Evolutionary conservation across 1,140 invertebrate species (phyloP).

Genomic region (Lepidurus arcticus): DNA sequence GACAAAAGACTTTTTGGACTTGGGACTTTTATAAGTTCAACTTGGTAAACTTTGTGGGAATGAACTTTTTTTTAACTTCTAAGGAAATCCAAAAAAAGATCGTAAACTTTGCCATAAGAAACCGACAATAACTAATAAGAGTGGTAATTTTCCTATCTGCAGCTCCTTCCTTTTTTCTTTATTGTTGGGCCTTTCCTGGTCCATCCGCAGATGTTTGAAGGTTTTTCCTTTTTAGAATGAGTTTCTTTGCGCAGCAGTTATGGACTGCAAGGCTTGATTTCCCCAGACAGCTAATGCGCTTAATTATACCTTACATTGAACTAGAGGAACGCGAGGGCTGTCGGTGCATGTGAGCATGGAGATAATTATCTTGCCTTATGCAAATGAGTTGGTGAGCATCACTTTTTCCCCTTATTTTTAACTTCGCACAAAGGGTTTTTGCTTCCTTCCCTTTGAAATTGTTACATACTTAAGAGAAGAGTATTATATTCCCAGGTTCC

Average conservation of each 20-base stretch:
- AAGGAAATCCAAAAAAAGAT: not conserved
- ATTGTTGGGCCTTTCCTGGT: not conserved
- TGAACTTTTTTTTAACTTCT: not conserved
- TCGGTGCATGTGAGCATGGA: constrained; percentile 14
- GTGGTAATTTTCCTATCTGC: constrained; percentile 21
- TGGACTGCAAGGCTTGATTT: constrained; percentile 2
- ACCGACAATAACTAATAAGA: constrained; percentile 19
- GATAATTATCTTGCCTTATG: constrained; percentile 19
- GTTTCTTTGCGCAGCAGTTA: constrained; percentile 16
- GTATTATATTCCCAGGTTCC: not conserved
- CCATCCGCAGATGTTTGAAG: constrained; percentile 4
- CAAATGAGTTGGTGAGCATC: constrained; percentile 3
- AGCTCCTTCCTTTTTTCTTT: constrained; percentile 3
- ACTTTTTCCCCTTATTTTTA: not conserved
- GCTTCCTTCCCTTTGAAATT: not conserved
- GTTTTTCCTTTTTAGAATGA: constrained; percentile 20
- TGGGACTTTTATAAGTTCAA: constrained; percentile 12
- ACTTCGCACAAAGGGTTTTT: constrained; percentile 1
- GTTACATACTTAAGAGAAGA: not conserved
- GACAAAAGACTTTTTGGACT: constrained; percentile 19
- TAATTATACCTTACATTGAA: constrained; percentile 22
- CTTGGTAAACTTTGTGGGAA: constrained; percentile 4
- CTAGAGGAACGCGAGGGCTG: constrained; percentile 13
- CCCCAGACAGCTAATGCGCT: constrained; percentile 20
- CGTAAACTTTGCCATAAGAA: constrained; percentile 7